A percentile compares a stretch with the other conserved stretches of the same genome.
phyloP scores from a whole-genome alignment of 2,797 vertebrate species.

The Pangasius krempfi region DNA sequence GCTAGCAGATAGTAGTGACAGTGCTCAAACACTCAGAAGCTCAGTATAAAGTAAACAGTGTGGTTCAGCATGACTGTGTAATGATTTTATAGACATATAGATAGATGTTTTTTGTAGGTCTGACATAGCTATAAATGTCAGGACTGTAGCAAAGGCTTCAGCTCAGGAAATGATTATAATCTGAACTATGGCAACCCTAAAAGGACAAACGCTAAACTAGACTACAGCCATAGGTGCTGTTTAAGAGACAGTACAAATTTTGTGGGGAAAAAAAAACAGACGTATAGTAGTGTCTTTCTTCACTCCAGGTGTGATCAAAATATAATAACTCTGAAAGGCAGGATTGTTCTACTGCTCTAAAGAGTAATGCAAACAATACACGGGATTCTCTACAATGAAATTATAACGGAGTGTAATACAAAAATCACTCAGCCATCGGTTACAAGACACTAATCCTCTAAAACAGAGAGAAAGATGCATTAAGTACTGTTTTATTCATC shows the following conservation, averaged over 20 bases:
- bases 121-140: background rate
- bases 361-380: too few species aligned
- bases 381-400: background rate
- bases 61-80: background rate
- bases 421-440: slow-evolving; percentile 26
- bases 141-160: background rate
- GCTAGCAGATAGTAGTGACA: background rate
- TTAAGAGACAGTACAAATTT: background rate
- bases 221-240: background rate
- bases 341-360: background rate
- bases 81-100: background rate
- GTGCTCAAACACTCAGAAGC: background rate
- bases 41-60: background rate
- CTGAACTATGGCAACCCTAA: background rate
- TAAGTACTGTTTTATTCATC: background rate
- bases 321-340: background rate
- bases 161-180: background rate
- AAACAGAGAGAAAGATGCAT: background rate
- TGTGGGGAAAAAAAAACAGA: background rate
- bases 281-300: background rate
- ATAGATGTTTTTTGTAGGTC: background rate
- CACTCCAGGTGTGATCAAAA: background rate
- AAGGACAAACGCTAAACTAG: slow-evolving; percentile 6
- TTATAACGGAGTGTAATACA: background rate
- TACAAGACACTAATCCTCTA: slow-evolving; percentile 8